These are phyloP conservation scores for Capreolus pygargus DNA, from an alignment of 2,113 vertebrate genomes.

Conservation along the genomic window DNA sequence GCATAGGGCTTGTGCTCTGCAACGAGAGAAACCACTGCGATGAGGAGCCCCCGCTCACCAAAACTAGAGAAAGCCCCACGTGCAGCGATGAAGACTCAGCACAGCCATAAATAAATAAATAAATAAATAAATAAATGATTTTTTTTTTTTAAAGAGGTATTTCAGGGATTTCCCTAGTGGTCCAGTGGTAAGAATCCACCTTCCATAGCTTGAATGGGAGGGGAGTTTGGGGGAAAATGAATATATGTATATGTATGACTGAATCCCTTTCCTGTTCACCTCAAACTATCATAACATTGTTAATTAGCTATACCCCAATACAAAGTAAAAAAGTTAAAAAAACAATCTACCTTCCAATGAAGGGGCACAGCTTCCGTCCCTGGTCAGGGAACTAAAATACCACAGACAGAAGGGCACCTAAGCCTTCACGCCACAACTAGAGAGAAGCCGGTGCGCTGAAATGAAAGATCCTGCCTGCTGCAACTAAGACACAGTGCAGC, in stretches of 20 bases:
- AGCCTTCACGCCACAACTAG: not conserved
- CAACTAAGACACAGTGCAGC: not conserved
- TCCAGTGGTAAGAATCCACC: not conserved
- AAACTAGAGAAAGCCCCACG: not conserved
- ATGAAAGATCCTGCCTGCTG: not conserved
- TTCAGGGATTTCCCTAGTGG: not conserved
- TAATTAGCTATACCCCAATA: not conserved
- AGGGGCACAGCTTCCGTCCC: not conserved
- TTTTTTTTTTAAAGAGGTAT: too few relatives aligned
- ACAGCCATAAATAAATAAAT: not conserved
- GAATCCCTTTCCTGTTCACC: not conserved
- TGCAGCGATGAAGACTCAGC: not conserved
- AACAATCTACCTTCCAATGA: not conserved
- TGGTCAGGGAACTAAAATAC: not conserved
- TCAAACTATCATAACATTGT: not conserved
- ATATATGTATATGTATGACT: not conserved
- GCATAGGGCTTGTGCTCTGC: not conserved
- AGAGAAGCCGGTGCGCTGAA: not conserved
- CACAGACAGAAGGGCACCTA: not conserved
- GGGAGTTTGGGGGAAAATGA: not conserved
- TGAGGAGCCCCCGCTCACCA: not conserved
- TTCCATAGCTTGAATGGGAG: not conserved
- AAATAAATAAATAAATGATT: not conserved
- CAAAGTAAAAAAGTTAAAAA: not conserved
- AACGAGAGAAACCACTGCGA: not conserved